A percentile compares a stretch with the other conserved stretches of the same genome.
Conservation (phyloP, 1,140 invertebrate genomes). For the Euschistus heros region DNA sequence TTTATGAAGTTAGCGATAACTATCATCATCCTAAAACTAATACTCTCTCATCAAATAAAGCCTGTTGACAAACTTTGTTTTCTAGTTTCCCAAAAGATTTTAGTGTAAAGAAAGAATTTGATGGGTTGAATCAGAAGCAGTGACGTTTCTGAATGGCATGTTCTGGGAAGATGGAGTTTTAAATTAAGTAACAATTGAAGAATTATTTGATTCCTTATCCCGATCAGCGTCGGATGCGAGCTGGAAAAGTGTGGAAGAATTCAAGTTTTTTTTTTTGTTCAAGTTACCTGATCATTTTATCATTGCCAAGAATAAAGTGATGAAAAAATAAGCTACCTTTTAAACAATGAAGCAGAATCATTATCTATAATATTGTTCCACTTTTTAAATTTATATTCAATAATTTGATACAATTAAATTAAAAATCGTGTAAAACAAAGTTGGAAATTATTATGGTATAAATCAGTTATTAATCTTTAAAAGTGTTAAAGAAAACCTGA, state of each 20-base stretch:
- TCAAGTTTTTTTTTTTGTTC: background rate
- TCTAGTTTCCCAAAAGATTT: too few species aligned
- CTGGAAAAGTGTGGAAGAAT: background rate
- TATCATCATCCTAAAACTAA: too few species aligned
- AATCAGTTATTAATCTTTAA: background rate
- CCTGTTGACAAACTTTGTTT: too few species aligned
- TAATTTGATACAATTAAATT: background rate
- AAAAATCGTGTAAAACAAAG: background rate
- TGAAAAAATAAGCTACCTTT: background rate
- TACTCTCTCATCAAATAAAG: too few species aligned
- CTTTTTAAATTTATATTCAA: background rate
- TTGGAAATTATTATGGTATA: background rate
- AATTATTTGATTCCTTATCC: too few species aligned
- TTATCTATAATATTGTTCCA: background rate
- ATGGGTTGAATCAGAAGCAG: too few species aligned
- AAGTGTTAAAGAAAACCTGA: background rate
- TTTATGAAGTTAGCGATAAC: too few species aligned
- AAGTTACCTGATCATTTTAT: background rate
- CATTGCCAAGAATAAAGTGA: background rate
- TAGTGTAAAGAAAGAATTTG: too few species aligned
- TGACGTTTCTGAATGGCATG: too few species aligned
- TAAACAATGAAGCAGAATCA: background rate
- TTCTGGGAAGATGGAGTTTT: too few species aligned
- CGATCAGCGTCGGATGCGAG: too few species aligned
- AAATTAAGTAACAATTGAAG: too few species aligned